Evolutionary conservation across 2,888 invertebrate genomes (phyloP).

Genomic region (Incurvaria masculella): DNA sequence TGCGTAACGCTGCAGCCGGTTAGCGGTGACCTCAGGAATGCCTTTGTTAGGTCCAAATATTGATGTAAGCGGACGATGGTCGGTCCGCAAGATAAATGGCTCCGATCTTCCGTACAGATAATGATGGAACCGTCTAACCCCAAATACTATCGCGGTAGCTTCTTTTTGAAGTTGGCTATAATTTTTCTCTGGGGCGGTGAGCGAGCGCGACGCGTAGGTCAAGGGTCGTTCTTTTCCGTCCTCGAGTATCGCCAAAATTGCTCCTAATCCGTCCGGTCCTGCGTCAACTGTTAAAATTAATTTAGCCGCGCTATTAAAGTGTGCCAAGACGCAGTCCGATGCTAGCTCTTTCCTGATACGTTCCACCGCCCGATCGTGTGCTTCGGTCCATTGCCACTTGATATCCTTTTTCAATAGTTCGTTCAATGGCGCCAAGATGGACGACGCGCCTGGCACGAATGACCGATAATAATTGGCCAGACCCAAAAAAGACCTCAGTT

Average conservation of each 20-base stretch:
- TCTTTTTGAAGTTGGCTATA: conserved; percentile 16
- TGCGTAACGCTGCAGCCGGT: conserved; percentile 13
- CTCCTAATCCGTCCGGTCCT: conserved; percentile 16
- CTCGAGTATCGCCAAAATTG: conserved; percentile 13
- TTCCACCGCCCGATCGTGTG: not conserved
- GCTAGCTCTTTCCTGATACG: conserved; percentile 4
- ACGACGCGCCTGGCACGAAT: conserved; percentile 1
- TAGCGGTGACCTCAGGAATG: no score
- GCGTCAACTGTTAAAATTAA: conserved; percentile 19
- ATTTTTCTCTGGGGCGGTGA: conserved; percentile 12
- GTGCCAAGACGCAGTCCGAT: conserved; percentile 15
- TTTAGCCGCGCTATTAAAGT: conserved; percentile 15
- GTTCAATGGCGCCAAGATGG: conserved; percentile 1
- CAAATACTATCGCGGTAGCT: conserved; percentile 6
- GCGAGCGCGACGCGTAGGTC: conserved; percentile 18
- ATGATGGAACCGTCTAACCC: no score
- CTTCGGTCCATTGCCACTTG: not conserved
- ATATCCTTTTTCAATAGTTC: conserved; percentile 1
- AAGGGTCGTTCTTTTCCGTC: conserved; percentile 14
- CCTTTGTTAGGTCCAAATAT: no score
- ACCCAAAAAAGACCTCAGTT: conserved; percentile 4
- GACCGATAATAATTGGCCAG: conserved; percentile 4
- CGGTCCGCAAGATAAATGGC: no score
- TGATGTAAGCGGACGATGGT: no score
- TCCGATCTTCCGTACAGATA: no score